These are phyloP conservation scores for Propithecus coquereli DNA, from an alignment of 2,113 vertebrate species.

Conservation along the genomic window DNA sequence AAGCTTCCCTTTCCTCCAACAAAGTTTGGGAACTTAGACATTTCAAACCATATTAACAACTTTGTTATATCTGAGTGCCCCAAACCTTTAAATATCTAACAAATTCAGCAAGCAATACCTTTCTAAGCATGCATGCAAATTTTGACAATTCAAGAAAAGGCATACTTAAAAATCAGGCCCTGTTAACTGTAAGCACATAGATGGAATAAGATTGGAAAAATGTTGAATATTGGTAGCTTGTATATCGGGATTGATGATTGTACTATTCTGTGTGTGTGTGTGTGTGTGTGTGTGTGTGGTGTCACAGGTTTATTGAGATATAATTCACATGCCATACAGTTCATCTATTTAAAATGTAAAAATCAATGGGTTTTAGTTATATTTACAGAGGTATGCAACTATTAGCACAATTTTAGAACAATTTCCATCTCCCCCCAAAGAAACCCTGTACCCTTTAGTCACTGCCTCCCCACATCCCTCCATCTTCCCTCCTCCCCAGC, in stretches of 20 bases:
- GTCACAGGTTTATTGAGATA: not conserved
- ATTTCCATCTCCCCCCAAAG: not conserved
- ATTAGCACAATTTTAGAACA: not conserved
- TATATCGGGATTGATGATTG: not conserved
- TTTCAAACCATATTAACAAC: not conserved
- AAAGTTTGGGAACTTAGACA: not conserved
- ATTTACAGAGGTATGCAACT: not conserved
- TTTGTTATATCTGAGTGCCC: not conserved
- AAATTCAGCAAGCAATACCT: not conserved
- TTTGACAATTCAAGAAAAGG: not conserved
- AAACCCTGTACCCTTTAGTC: not conserved
- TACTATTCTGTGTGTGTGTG: not conserved
- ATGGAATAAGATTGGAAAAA: not conserved
- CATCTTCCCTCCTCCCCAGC: accelerated
- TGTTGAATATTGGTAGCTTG: not conserved
- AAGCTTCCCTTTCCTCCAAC: accelerated
- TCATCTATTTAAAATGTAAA: not conserved
- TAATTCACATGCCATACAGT: not conserved
- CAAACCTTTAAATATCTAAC: not conserved
- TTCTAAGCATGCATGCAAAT: not conserved
- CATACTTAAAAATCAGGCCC: not conserved
- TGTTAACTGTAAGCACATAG: not conserved
- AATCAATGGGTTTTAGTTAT: not conserved
- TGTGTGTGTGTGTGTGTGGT: no score
- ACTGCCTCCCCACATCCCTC: not conserved